Evolutionary conservation across 2,113 vertebrate genomes (phyloP), one percentile per base, ranked within the genome.

Genomic region (Zapus hudsonius): DNA sequence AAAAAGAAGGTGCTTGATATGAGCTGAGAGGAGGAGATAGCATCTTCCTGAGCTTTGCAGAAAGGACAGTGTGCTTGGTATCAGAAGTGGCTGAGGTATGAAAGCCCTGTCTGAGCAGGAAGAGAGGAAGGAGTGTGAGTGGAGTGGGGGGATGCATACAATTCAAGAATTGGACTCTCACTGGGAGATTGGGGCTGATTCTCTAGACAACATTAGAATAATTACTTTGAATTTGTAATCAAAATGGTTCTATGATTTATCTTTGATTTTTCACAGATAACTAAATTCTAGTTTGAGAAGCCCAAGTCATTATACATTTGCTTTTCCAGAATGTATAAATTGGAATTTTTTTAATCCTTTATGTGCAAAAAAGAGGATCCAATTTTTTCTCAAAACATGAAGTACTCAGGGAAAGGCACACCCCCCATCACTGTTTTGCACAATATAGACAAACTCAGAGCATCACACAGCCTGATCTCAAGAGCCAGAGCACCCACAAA

Each of bases 261-360:
- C 90, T 87, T 95, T 87, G 38, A 61, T 80, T 96, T 76, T 96
- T 74, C 89, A 94, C 96, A 90, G 83, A 92, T 91, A 81, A 90
- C 91, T 93, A 97, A 98, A 95, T 95, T 85, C 75, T 95, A 95
- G 13, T 16, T 63, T 96, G 96, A 96, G 94, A 96, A 96, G 84
- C 93, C 93, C 90, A 95, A 95, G 93, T 95, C 76, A 97, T 97
- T 97, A 97, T 96, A 95, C 96, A 80, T 91, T 93, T 66, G 94
- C 92, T 97, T 97, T 96, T 78, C 95, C 95, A 92, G 97, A 97
- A 72, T 96, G 94, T 83, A 97, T 97, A 96, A 95, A 89, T 82
- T 84, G 95, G 89, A 89, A 93, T 67, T 84, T 89, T 97, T 82
- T 93, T 96, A 52, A 94, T 84, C 86, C 93, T 85, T 97, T 96